Conservation (phyloP, 2,797 vertebrate genomes). For the Thalassophryne amazonica region DNA sequence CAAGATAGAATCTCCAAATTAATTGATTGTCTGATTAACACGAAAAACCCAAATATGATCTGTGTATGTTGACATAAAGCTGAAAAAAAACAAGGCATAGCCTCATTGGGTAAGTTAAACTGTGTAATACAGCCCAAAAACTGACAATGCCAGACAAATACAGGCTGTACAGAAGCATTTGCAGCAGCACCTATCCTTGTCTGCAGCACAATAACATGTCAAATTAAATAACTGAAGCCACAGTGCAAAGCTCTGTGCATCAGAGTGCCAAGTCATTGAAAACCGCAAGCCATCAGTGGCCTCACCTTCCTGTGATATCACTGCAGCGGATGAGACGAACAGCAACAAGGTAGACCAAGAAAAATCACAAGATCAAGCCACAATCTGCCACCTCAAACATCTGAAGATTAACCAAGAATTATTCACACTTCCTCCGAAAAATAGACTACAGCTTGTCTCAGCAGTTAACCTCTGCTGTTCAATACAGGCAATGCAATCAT, state of each 20-base stretch:
- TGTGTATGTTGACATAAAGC: too few species aligned
- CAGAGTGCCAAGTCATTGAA: conserved; percentile 44
- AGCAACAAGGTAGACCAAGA: not conserved
- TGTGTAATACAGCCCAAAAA: too few species aligned
- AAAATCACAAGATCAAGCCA: conserved; percentile 44
- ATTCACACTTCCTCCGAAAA: not conserved
- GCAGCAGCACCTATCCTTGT: conserved; percentile 11
- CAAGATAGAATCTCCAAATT: too few species aligned
- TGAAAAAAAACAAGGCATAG: too few species aligned
- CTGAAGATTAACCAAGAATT: conserved; percentile 20
- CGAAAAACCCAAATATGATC: too few species aligned
- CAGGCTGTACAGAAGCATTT: conserved; percentile 5
- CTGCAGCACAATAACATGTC: conserved; percentile 26
- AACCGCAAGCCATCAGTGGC: conserved; percentile 37
- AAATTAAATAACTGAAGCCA: conserved; percentile 35
- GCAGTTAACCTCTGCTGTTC: not conserved
- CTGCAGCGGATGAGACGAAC: conserved; percentile 33
- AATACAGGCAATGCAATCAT: not conserved
- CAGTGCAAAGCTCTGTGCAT: not conserved
- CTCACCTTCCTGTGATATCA: conserved; percentile 24
- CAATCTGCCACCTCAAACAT: conserved; percentile 34
- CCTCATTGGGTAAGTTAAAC: too few species aligned
- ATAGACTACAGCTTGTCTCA: not conserved
- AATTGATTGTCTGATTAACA: too few species aligned
- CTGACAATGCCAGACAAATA: not conserved